Evolutionary conservation across 2,113 vertebrate genomes (phyloP), one percentile per base, ranked within the genome.

Genomic region (Danio rerio): DNA sequence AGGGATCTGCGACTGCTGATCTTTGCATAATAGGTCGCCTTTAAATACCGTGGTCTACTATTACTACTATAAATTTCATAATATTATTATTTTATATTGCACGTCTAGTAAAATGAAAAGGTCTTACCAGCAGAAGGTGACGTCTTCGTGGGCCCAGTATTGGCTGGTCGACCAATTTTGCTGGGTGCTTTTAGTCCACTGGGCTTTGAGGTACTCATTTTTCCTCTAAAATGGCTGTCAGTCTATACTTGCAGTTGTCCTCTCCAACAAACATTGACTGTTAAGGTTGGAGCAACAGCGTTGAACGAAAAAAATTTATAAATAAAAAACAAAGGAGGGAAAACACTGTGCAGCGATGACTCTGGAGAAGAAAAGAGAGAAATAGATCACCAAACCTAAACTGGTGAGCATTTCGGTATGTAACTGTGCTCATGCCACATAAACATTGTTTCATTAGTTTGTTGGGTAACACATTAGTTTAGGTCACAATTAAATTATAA

Each of bases 171-270:
- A 31, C 93, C 90, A 89, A 98, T 97, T 92, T 96, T 99, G 86
- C 94, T 96, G 70, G 98, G 98, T 86, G 93, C 95, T 90, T 99
- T 99, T 20, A 99, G 95, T 89, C 98, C 96, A 65, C 95, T 99
- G 63, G 97, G 91, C 81, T 98, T 99, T n/a, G 96, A 92, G 89
- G 95, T 90, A 89, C 96, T 99, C 97, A 99, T 99, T 84, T 83
- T 92, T 89, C 90, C 92, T 89, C 74, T 81, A 83, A 52, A 84
- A 75, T 87, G 88, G 65, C 86, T 88, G 42, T 72, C 75, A 80
- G 86, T 91, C 89, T 43, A 87, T 84, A 84, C 69, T 80, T 86
- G 89, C 86, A 87, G 81, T 68, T 84, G 70, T 56, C 71, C 81
- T 84, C 76, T 86, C 42, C 83, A 88, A 86, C 86, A 88, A 91